phyloP scores from a whole-genome alignment of 2,797 vertebrate genomes.

The Phyllotis vaccarum region DNA sequence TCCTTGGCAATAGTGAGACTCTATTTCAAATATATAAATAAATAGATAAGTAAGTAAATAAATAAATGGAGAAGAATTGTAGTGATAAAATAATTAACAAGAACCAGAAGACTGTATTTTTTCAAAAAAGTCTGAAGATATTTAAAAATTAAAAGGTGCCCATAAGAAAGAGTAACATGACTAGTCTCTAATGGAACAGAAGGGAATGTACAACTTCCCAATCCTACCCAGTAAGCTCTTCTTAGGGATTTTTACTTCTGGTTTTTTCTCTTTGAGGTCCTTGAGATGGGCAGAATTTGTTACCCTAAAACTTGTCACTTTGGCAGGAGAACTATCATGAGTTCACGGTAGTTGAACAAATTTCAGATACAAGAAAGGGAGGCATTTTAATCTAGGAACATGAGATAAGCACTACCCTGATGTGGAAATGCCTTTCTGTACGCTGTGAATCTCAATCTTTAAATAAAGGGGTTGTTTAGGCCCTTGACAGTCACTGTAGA shows the following conservation, averaged over 20 bases:
- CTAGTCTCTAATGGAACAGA: background rate
- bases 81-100: background rate
- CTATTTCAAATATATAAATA: background rate
- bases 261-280: background rate
- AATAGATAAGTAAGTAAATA: background rate
- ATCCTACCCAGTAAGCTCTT: background rate
- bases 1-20: background rate
- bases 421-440: background rate
- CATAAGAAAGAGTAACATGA: background rate
- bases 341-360: background rate
- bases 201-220: background rate
- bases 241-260: background rate
- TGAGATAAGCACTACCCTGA: background rate
- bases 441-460: no score
- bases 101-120: background rate
- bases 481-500: no score
- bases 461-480: no score
- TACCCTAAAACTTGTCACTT: background rate
- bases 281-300: background rate
- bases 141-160: background rate
- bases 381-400: background rate
- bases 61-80: background rate
- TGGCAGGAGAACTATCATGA: background rate
- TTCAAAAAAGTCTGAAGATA: background rate
- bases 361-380: background rate